Base-by-base conservation (phyloP, 2,888 invertebrate species). In the Meteorus cinctellus region DNA sequence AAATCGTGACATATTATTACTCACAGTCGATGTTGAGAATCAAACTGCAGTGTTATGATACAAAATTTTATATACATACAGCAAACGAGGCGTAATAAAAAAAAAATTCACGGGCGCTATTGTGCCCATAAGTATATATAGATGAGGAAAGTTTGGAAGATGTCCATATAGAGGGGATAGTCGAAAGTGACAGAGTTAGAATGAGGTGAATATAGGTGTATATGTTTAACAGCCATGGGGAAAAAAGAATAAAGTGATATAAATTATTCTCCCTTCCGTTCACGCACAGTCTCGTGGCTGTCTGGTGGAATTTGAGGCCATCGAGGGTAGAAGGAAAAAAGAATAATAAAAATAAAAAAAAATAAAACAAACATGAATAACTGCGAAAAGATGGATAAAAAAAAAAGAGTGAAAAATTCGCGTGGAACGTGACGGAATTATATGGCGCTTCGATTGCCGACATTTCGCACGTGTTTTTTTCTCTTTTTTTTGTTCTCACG, bases 341-440 rank as follows among this genome's bases (percentile, higher is more conserved):
- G n/a, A 62, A 29, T 19, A 19, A 34, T 0, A 69, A 69, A 55
- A 69, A 51, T 29, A 69, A 51, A 12, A 27, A 24, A 19, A 36
- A 36, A 24, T 41, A 45, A 45, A 4, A n/a, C 12, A 45, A 45
- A 45, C 34, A 41, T 41, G 12, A 41, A 41, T 12, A 41, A 41
- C 41, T 12, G 12, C 2, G 12, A 41, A 41, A 41, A 41, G 41
- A 41, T 0, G 16, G 19, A 34, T 41, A 41, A 66, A 41, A 41
- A 36, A 63, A 63, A 48, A 69, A 59, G 60, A 75, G 65, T 75
- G 78, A 79, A 75, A 78, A 74, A 78, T 80, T 80, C 76, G 77
- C 73, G 76, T 70, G 76, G 72, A 75, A 81, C 79, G 79, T 78
- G 80, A 80, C 77, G 75, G 69, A 72, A 76, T 76, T 76, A 72